Evolutionary conservation across 2,888 invertebrate genomes (phyloP).

Genomic region (Clivina fossor): DNA sequence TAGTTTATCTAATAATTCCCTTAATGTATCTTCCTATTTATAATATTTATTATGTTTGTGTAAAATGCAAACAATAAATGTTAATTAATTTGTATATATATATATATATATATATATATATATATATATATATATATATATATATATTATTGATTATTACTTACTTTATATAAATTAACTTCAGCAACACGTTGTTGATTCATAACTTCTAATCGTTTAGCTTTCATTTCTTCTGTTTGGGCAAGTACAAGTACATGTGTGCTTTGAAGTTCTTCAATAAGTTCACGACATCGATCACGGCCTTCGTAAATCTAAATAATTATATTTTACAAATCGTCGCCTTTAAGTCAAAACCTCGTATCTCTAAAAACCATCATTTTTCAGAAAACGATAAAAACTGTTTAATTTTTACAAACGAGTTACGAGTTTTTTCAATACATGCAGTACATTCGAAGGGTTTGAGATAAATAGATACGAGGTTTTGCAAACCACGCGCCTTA

Average conservation of each 20-base stretch:
- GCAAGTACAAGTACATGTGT: constrained; percentile 66
- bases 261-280: constrained; percentile 71
- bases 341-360: no score
- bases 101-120: no score
- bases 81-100: neutral
- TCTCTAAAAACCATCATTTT: no score
- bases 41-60: neutral
- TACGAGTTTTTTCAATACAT: no score
- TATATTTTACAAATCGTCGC: constrained; percentile 28
- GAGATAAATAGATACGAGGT: neutral
- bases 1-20: constrained; percentile 66
- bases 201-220: constrained; percentile 46
- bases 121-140: no score
- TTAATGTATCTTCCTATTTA: constrained; percentile 50
- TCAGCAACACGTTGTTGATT: constrained; percentile 48
- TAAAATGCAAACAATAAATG: no score
- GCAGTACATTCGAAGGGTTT: no score
- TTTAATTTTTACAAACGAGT: no score
- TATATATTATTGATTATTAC: constrained; percentile 2
- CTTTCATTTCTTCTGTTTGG: constrained; percentile 50
- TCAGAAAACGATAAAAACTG: no score
- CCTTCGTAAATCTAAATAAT: constrained; percentile 75
- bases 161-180: constrained; percentile 38
- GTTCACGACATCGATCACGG: constrained; percentile 65
- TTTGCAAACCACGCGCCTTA: no score